Evolutionary conservation across 1,140 invertebrate species (phyloP), one percentile per base, ranked within the genome.

Genomic region (Habropoda laboriosa): DNA sequence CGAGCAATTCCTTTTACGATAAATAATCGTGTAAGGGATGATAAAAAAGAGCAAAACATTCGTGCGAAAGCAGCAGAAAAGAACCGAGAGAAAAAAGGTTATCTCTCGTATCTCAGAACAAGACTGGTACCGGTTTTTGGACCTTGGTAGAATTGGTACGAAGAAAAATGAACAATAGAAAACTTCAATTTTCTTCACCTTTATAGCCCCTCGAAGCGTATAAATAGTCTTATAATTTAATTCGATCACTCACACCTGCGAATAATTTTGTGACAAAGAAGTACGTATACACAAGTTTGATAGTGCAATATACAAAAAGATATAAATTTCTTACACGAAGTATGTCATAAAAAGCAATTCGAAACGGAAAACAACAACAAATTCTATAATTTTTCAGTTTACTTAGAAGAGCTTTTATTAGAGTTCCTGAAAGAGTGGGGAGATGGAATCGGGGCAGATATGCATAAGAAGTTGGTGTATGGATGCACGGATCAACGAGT

Each of bases 71-170:
- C 40, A 27, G 21, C 27, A 27, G 6, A 58, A 27, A 49, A 24
- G 49, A 30, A n/a, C 6, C 12, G 47, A 38, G 35, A 40, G n/a
- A 35, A 32, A 75, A 38, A 30, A 51, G 61, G 24, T 66, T 75
- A 75, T 75, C 73, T 66, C 35, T 24, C 61, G 27, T 38, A 35
- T 66, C 60, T 30, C 38, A 40, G 73, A 53, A 63, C 30, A 75
- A 55, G 40, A 64, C 60, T 57, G 47, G 47, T 75, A 75, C 73
- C 73, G 73, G 73, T 75, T 75, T 75, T 49, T 75, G 61, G 73
- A 45, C 38, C 73, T 53, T 40, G 73, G 32, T 72, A 58, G 13
- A 66, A 47, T 64, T 58, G 6, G 18, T 10, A 4, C 27, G 1
- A n/a, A 72, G 8, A 53, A 53, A n/a, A 13, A 13, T 38, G 40